Conservation (phyloP, 2,797 vertebrate species). For the Clarias pachynema region DNA sequence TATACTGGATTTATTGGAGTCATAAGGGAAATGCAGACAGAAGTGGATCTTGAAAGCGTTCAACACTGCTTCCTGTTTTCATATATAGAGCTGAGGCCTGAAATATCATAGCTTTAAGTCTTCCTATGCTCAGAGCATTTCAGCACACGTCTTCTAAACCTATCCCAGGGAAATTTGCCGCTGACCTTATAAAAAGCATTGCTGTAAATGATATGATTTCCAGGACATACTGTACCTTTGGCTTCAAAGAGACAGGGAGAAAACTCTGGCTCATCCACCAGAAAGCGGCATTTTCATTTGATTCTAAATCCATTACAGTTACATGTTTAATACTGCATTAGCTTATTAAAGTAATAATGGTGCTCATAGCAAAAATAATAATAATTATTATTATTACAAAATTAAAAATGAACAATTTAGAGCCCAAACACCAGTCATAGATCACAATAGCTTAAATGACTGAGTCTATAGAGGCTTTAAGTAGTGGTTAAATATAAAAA, state of each 20-base stretch:
- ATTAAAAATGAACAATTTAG: conserved; percentile 43
- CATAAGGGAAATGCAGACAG: conserved; percentile 73
- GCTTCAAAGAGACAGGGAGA: conserved; percentile 68
- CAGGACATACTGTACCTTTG: conserved; percentile 73
- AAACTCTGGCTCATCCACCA: conserved; percentile 48
- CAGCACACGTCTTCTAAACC: conserved; percentile 19
- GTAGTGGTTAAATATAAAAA: conserved; percentile 58
- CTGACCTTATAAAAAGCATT: conserved; percentile 36
- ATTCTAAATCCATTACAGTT: conserved; percentile 61
- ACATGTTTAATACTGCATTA: conserved; percentile 67
- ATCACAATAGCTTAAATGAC: conserved; percentile 63
- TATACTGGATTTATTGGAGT: conserved; percentile 55
- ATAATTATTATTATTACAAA: conserved; percentile 16
- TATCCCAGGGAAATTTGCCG: conserved; percentile 44
- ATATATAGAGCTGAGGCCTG: conserved; percentile 59
- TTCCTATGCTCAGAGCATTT: conserved; percentile 40
- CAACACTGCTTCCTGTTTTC: conserved; percentile 58
- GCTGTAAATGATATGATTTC: conserved; percentile 56
- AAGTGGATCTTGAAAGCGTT: conserved; percentile 64
- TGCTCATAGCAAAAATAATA: conserved; percentile 53
- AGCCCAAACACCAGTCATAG: conserved; percentile 65
- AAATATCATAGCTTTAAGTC: conserved; percentile 42
- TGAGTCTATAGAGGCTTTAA: conserved; percentile 55
- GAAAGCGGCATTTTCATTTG: conserved; percentile 68
- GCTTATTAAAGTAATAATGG: conserved; percentile 55